Percentiles rank a stretch among this genome's conserved stretches.
phyloP scores from a whole-genome alignment of 2,888 invertebrate genomes.

The Acrobasis suavella region DNA sequence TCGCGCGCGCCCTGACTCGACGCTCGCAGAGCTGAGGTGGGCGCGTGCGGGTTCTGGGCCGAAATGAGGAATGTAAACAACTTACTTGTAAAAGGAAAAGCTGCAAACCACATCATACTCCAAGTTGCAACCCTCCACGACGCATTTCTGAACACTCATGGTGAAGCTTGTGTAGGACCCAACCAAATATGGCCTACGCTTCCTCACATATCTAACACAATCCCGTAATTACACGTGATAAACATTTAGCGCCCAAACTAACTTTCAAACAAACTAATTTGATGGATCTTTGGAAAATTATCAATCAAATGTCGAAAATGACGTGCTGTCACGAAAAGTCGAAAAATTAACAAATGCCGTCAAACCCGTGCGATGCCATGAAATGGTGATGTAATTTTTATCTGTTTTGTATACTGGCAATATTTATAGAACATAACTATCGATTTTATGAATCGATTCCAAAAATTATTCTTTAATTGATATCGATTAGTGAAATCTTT shows the following conservation, averaged over 20 bases:
- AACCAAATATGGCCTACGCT: conserved; percentile 64
- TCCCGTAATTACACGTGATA: conserved; percentile 59
- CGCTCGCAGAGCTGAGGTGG: not conserved
- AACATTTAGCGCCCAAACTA: conserved; percentile 78
- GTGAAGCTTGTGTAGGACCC: conserved; percentile 43
- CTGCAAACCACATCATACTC: conserved; percentile 80
- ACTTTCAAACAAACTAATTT: conserved; percentile 82
- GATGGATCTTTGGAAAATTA: conserved; percentile 81
- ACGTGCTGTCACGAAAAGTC: conserved; percentile 82
- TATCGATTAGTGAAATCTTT: too few relatives aligned
- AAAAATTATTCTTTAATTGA: too few relatives aligned
- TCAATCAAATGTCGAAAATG: conserved; percentile 83
- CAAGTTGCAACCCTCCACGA: conserved; percentile 77
- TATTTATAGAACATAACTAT: conserved; percentile 33
- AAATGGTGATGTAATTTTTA: conserved; percentile 78
- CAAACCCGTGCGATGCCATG: conserved; percentile 75
- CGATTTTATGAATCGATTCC: not conserved
- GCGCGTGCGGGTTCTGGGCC: conserved; percentile 1
- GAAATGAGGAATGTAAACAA: conserved; percentile 48
- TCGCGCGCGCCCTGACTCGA: conserved; percentile 19
- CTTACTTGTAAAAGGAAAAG: conserved; percentile 80
- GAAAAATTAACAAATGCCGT: conserved; percentile 66
- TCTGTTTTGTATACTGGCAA: conserved; percentile 58
- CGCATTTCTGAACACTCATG: conserved; percentile 75
- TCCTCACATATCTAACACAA: conserved; percentile 69